These are phyloP conservation scores for Anguilla obscura DNA, from an alignment of 2,797 vertebrate genomes.

Conservation along the genomic window DNA sequence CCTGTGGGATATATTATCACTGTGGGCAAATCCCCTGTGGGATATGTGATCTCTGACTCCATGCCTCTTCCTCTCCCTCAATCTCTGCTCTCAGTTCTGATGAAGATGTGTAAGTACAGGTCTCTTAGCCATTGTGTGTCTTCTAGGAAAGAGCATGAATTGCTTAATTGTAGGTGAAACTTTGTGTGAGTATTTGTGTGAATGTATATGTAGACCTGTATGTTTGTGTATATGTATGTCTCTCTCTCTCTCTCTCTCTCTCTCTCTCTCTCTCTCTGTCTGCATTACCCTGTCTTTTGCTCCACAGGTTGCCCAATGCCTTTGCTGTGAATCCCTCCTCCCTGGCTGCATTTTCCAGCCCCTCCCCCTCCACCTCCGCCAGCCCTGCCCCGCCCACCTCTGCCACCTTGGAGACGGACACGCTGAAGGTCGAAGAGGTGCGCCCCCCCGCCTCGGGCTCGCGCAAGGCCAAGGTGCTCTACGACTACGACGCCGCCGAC, in stretches of 20 bases:
- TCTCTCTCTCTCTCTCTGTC: not conserved
- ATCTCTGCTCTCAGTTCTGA: conserved; percentile 75
- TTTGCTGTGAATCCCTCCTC: conserved; percentile 69
- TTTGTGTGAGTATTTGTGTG: conserved; percentile 1
- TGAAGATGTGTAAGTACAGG: conserved; percentile 81
- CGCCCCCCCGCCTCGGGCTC: conserved; percentile 83
- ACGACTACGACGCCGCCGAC: conserved; percentile 91
- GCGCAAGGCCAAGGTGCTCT: conserved; percentile 90
- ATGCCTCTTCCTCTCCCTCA: conserved; percentile 38
- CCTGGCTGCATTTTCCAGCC: conserved; percentile 65
- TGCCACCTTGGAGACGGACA: conserved; percentile 59
- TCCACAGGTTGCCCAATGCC: conserved; percentile 75
- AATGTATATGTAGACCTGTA: not conserved
- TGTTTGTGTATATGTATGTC: not conserved
- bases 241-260: not conserved
- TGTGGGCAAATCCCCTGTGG: too few relatives aligned
- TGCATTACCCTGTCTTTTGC: not conserved
- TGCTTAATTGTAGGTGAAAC: not conserved
- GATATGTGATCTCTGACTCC: not conserved
- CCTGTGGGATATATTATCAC: too few relatives aligned
- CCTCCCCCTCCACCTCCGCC: conserved; percentile 67
- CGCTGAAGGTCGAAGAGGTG: conserved; percentile 75
- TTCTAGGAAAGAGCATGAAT: not conserved
- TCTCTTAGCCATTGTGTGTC: not conserved
- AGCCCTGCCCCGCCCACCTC: conserved; percentile 57